Conservation (phyloP, 2,888 invertebrate genomes). For the Thereva nobilitata region DNA sequence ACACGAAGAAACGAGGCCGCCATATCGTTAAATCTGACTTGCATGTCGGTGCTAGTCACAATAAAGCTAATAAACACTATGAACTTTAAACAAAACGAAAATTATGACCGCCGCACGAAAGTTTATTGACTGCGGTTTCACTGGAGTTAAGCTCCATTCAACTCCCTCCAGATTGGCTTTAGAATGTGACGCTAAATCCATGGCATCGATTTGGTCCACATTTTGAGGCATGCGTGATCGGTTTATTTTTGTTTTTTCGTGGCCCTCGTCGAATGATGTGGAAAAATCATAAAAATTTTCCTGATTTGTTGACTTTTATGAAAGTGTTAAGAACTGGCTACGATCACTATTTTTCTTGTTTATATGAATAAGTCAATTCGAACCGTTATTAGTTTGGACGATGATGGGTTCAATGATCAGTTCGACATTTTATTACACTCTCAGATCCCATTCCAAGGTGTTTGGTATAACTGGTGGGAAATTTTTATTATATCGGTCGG, state of each 20-base stretch:
- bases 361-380: neutral
- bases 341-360: neutral
- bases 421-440: constrained; percentile 19
- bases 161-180: no score
- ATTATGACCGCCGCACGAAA: no score
- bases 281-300: constrained; percentile 17
- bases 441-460: constrained; percentile 17
- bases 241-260: neutral
- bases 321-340: constrained; percentile 17
- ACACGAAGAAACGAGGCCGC: constrained; percentile 7
- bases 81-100: no score
- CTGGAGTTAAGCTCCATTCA: no score
- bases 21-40: no score
- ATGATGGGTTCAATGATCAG: constrained; percentile 18
- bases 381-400: neutral
- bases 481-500: no score
- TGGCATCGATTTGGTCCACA: no score
- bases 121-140: no score
- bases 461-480: neutral
- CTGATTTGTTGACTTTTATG: constrained; percentile 25
- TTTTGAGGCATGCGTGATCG: neutral
- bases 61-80: no score
- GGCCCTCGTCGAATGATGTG: neutral
- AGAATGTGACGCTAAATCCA: no score
- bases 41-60: no score